Base-by-base conservation (phyloP, 2,797 vertebrate species). In the Acanthurus tractus region DNA sequence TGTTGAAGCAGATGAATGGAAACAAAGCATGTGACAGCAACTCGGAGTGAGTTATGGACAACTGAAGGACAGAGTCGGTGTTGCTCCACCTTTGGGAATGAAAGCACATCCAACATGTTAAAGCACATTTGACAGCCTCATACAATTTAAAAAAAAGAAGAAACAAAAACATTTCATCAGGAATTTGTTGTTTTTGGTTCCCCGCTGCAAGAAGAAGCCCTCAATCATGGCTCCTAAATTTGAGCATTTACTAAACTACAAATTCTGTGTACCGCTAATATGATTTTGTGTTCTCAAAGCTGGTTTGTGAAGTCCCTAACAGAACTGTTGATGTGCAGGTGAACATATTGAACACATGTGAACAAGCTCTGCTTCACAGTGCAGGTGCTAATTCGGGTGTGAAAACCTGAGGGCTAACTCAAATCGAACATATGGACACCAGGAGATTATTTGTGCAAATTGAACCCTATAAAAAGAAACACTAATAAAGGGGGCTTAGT, bases 361-460 rank as follows among this genome's bases (percentile, higher is more conserved):
- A 81, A 55, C 38, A 74, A 25, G 53, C 62, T 65, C 63, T 64
- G 66, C 22, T 57, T 76, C 62, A 29, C 40, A 53, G 57, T 71
- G 69, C 1, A 2, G 61, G 66, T 71, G 72, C 57, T 81, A 88
- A 88, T 92, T 86, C 83, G 61, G 79, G 83, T 1, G 7, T 69
- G 72, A 77, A 82, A 79, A 70, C 76, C 79, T 64, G 45, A 74
- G 72, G 58, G 15, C 63, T 88, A 88, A 88, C 85, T 84, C 81
- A 57, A 87, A 78, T 80, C 74, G 56, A 86, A 92, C 91, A 90
- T 92, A 93, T 89, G 90, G 92, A 84, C 75, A 76, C 69, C 63
- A 66, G 86, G 74, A 90, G 89, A 91, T 89, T 88, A 92, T 90
- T 92, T 90, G 86, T 93, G 85, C 87, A 93, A 93, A 92, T 92